A percentile compares a stretch with the other conserved stretches of the same genome.
These are phyloP conservation scores for Lota lota DNA, from an alignment of 2,113 vertebrate genomes.

Conservation along the genomic window DNA sequence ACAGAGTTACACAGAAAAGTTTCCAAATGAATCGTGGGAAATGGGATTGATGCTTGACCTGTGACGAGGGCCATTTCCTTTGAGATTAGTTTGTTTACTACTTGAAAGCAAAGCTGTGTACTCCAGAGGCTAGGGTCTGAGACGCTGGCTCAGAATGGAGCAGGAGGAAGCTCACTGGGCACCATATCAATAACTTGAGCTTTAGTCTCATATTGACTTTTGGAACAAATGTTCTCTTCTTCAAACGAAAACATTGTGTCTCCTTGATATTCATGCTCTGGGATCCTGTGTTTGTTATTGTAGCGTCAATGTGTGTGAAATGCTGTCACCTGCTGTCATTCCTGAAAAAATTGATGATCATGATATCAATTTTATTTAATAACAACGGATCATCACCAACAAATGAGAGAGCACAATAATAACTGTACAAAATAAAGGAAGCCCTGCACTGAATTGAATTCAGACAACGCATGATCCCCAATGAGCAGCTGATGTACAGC, in stretches of 20 bases:
- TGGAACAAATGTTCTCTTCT: not conserved
- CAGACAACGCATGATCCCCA: too few relatives aligned
- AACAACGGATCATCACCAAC: too few relatives aligned
- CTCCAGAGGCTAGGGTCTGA: slow-evolving; percentile 19
- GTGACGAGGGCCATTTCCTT: slow-evolving; percentile 32
- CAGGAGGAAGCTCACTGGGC: slow-evolving; percentile 18
- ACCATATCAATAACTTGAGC: not conserved
- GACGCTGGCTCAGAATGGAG: slow-evolving; percentile 4
- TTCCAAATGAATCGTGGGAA: slow-evolving; percentile 38
- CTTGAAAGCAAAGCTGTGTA: slow-evolving; percentile 15
- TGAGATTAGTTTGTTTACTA: slow-evolving; percentile 28
- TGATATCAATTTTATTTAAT: too few relatives aligned
- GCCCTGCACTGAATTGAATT: too few relatives aligned
- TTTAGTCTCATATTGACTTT: not conserved
- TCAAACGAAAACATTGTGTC: not conserved
- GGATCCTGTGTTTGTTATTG: not conserved
- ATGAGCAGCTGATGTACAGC: slow-evolving; percentile 23
- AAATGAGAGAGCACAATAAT: too few relatives aligned
- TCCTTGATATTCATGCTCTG: not conserved
- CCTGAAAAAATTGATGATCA: too few relatives aligned
- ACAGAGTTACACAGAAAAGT: slow-evolving; percentile 8
- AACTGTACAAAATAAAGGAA: too few relatives aligned
- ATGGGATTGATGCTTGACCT: slow-evolving; percentile 19
- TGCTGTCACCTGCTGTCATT: slow-evolving; percentile 39
- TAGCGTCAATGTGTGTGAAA: not conserved